Evolutionary conservation across 2,113 vertebrate genomes (phyloP), one percentile per base, ranked within the genome.

Genomic region (Naja naja): DNA sequence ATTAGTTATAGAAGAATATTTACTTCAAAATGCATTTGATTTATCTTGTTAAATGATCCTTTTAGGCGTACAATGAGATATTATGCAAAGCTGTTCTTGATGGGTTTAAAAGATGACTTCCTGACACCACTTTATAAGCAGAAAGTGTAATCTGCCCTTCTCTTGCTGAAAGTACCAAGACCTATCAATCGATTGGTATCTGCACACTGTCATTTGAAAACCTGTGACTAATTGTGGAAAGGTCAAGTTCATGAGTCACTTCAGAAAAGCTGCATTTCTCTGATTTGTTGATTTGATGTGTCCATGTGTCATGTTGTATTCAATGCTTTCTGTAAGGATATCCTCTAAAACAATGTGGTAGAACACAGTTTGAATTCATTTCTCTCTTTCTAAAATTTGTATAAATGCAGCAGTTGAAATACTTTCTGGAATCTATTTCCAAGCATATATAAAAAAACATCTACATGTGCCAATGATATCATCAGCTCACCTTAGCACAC

Each of bases 71-170:
- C 91, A 94, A 91, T 89, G 58, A 43, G 90, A 18, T 55, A 92
- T 95, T 94, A 94, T 93, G 91, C 88, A 45, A 89, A 95, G 93
- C 58, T 88, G 3, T 90, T 94, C 93, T 93, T 96, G 87, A 43
- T 91, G 34, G 47, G 94, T 95, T 95, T 94, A 49, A 91, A 91
- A 93, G 94, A 54, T 86, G 43, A 93, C 88, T 94, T 94, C 60
- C 27, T 95, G 64, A 27, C 54, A 58, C 34, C 55, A 58, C 88
- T 89, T 52, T n/a, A 69, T 49, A 90, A n/a, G 89, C 58, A 64
- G 58, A 90, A 64, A 90, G 58, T 90, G 43, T 90, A 52, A 69
- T 20, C 43, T 64, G 43, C 30, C 89, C 22, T 53, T 53, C 53
- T 89, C 54, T 60, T 14, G 23, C 34, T 27, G 56, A 58, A 27